Evolutionary conservation across 92 coral and sea anemone genomes (phyloP).

Genomic region (Parazoanthus swiftii): DNA sequence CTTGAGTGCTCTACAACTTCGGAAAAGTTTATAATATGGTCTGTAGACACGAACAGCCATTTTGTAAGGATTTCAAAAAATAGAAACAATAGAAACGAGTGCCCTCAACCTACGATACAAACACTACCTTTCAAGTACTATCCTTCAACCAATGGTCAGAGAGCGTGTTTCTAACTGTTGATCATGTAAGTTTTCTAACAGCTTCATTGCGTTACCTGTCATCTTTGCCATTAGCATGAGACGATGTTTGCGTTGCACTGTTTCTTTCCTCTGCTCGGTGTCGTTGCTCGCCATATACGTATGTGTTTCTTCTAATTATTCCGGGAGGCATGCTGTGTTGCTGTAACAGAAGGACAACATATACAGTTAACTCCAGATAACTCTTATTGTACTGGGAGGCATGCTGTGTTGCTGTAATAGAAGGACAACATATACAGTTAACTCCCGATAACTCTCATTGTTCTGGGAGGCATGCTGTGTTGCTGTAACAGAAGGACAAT

Average conservation of each 20-base stretch:
- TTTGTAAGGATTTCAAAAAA: too few relatives aligned
- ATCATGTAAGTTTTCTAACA: too few relatives aligned
- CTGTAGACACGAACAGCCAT: too few relatives aligned
- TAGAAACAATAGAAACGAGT: too few relatives aligned
- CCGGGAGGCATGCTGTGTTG: conserved; percentile 98
- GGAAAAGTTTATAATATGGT: too few relatives aligned
- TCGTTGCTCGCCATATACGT: conserved; percentile 76
- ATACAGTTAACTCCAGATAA: too few relatives aligned
- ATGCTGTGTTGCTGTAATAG: conserved; percentile 86
- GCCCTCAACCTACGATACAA: too few relatives aligned
- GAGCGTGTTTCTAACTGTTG: too few relatives aligned
- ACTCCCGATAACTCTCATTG: conserved; percentile 22
- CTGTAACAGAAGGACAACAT: conserved; percentile 38
- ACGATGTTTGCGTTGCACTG: conserved; percentile 73
- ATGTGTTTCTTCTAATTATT: conserved; percentile 88
- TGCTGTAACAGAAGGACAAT: conserved; percentile 57
- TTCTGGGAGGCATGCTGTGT: conserved; percentile 96
- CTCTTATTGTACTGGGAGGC: conserved; percentile 80
- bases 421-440: not conserved
- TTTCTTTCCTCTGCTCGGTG: conserved; percentile 74
- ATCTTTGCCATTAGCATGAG: conserved; percentile 90
- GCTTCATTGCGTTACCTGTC: conserved; percentile 58
- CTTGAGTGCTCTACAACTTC: too few relatives aligned
- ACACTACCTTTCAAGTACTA: too few relatives aligned
- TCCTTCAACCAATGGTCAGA: too few relatives aligned